phyloP scores from a whole-genome alignment of 1,140 invertebrate species.

The Zeugodacus cucurbitae region DNA sequence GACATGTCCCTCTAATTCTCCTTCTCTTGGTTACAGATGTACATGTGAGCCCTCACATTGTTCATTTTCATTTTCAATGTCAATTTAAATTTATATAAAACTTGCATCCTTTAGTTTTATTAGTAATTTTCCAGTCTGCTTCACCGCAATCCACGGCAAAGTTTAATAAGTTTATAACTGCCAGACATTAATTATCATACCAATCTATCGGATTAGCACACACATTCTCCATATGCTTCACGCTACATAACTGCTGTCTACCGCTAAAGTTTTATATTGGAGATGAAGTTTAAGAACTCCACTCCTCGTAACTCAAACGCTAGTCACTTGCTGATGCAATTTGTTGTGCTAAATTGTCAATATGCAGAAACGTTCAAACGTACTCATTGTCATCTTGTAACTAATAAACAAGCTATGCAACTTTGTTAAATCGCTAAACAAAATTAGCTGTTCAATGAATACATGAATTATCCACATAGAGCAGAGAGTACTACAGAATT shows the following conservation, averaged over 20 bases:
- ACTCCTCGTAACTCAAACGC: neutral
- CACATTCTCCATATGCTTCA: neutral
- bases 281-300: neutral
- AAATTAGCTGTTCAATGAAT: no score
- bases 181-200: constrained; percentile 6
- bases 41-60: no score
- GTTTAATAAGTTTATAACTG: constrained; percentile 10
- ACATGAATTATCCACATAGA: no score
- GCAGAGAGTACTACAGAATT: no score
- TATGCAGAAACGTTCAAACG: no score
- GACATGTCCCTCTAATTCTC: no score
- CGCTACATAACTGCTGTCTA: no score
- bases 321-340: neutral
- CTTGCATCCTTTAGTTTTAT: neutral
- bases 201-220: neutral
- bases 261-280: no score
- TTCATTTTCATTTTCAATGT: neutral
- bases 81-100: neutral
- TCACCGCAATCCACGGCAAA: neutral
- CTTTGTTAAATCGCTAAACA: no score
- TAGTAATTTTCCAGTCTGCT: neutral
- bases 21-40: no score
- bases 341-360: neutral
- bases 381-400: no score
- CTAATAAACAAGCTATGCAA: no score